These are phyloP conservation scores for Puntigrus tetrazona DNA, from an alignment of 2,113 vertebrate genomes.

Conservation along the genomic window DNA sequence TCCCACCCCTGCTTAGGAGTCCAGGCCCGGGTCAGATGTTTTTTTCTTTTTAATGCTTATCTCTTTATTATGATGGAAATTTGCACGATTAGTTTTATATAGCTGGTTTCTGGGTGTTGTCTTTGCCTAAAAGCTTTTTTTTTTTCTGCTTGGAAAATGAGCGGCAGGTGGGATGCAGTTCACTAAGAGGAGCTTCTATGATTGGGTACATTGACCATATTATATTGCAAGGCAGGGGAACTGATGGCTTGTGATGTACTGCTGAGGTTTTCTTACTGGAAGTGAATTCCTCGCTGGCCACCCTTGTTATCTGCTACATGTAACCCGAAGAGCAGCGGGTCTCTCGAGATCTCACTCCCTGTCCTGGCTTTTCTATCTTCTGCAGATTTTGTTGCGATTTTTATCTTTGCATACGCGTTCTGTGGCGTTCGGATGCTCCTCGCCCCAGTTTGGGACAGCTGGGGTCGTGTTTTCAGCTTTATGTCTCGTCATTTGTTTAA, in stretches of 20 bases:
- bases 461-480: background rate
- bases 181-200: constrained; percentile 42
- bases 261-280: constrained; percentile 75
- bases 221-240: constrained; percentile 68
- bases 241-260: constrained; percentile 65
- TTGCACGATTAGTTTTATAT: constrained; percentile 1
- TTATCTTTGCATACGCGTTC: constrained; percentile 15
- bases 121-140: background rate
- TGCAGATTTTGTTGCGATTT: constrained; percentile 49
- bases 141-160: background rate
- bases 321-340: constrained; percentile 69
- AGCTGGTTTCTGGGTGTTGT: background rate
- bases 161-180: background rate
- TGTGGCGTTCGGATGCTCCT: background rate
- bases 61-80: constrained; percentile 13
- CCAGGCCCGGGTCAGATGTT: background rate
- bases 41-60: background rate
- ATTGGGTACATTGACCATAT: constrained; percentile 50
- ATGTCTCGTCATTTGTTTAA: background rate
- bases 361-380: constrained; percentile 60
- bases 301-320: constrained; percentile 61
- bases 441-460: background rate
- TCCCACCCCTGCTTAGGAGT: background rate
- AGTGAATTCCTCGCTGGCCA: constrained; percentile 71
- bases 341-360: constrained; percentile 68